These are phyloP conservation scores for Meriones unguiculatus DNA, from an alignment of 2,113 vertebrate genomes.

Conservation along the genomic window DNA sequence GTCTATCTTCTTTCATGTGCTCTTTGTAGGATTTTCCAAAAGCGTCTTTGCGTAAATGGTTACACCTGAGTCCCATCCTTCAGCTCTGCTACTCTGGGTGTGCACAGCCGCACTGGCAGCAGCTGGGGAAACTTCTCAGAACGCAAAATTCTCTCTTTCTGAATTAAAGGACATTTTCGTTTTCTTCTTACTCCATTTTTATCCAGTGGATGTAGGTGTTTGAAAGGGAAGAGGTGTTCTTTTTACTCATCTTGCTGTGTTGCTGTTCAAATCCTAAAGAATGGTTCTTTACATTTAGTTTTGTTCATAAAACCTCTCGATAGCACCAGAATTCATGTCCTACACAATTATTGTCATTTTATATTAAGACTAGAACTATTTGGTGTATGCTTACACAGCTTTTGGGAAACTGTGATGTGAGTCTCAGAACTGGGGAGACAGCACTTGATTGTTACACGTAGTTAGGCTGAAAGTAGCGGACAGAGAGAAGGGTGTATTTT, in stretches of 20 bases:
- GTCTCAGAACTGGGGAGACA: neutral
- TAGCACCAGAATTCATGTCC: neutral
- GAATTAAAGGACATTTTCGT: neutral
- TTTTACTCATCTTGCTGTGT: neutral
- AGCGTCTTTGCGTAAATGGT: neutral
- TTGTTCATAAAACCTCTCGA: neutral
- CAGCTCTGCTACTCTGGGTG: neutral
- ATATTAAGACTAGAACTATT: slow-evolving; percentile 38
- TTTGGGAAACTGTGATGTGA: slow-evolving; percentile 2
- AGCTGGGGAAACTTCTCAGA: neutral
- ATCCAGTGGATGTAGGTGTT: neutral
- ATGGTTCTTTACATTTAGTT: neutral
- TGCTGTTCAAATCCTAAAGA: neutral
- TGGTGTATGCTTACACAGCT: neutral
- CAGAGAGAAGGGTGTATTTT: slow-evolving; percentile 33
- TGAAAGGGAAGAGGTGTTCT: neutral
- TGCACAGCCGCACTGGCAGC: neutral
- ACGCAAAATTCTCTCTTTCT: neutral
- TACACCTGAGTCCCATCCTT: neutral
- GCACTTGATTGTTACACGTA: slow-evolving; percentile 2
- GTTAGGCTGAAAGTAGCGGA: slow-evolving; percentile 20
- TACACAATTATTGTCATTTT: neutral
- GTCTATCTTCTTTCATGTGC: neutral
- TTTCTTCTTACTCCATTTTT: neutral
- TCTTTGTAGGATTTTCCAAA: neutral